Evolutionary conservation across 1,140 invertebrate genomes (phyloP), one percentile per base, ranked within the genome.

Genomic region (Bombus huntii): DNA sequence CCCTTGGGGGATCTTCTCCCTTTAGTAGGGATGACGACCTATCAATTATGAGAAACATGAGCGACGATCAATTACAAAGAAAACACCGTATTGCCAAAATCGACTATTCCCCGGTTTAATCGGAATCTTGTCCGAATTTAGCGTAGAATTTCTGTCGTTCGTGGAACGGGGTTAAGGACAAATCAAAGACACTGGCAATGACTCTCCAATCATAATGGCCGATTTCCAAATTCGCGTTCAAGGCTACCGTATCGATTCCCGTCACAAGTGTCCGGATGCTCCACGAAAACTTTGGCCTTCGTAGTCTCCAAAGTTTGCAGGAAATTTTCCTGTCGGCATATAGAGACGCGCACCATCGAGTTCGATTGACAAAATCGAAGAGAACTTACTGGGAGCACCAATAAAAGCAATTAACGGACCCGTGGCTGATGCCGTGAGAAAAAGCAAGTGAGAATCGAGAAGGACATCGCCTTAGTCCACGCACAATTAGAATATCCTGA

Each of bases 191-290:
- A 66, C 76, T 77, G 83, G 70, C 83, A 85, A 81, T 85, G 70
- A 74, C 83, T 81, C 83, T 81, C 68, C 83, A 31, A 74, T 85
- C 53, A 44, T 85, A 85, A 85, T 85, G 83, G 83, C 76, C 77
- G 77, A 85, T 85, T 85, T 77, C 83, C 83, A 73, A 85, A 85
- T 85, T 85, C 57, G 53, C 83, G 83, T 85, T 47, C 83, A 85
- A 85, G 83, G 83, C 31, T 71, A n/a, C 9, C 34, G 70, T 18
- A 85, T 85, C 83, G 83, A 85, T 85, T 25, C 62, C 25, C 6
- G 34, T 65, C 34, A 8, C 39, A 78, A 57, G 44, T 68, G 62
- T 77, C 75, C 37, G 4, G 76, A 73, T 37, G 47, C 37, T 53
- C 5, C 68, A 28, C 8, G 66, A 25, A 47, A 78, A 73, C 9